A percentile compares a stretch with the other conserved stretches of the same genome.
phyloP scores from a whole-genome alignment of 2,888 invertebrate species.

The Tipula lateralis region DNA sequence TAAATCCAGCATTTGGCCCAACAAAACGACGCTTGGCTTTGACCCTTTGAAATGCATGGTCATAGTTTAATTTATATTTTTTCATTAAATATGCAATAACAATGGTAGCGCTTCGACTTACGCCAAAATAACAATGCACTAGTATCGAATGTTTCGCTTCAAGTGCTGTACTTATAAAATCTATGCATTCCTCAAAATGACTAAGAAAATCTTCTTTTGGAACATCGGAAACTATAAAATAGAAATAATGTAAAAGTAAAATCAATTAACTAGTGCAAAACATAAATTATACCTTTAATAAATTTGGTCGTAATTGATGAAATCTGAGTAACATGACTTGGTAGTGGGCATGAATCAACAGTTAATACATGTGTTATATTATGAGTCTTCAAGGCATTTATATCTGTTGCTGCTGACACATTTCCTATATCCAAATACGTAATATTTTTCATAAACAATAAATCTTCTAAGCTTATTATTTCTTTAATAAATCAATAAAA shows the following conservation, averaged over 20 bases:
- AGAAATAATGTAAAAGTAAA: slow-evolving; percentile 32
- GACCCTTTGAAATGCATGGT: slow-evolving; percentile 65
- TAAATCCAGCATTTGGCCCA: slow-evolving; percentile 76
- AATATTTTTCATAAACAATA: too few relatives aligned
- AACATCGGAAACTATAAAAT: slow-evolving; percentile 68
- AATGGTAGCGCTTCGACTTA: slow-evolving; percentile 83
- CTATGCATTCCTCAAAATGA: slow-evolving; percentile 69
- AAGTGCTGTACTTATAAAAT: slow-evolving; percentile 68
- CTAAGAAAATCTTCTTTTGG: slow-evolving; percentile 79
- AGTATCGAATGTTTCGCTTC: slow-evolving; percentile 63
- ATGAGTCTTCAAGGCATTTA: slow-evolving; percentile 59
- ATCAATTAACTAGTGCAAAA: slow-evolving; percentile 30
- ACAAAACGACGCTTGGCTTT: slow-evolving; percentile 67
- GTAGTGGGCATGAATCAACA: slow-evolving; percentile 78
- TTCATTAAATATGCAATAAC: slow-evolving; percentile 87
- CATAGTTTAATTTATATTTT: slow-evolving; percentile 66
- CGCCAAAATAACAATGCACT: slow-evolving; percentile 89
- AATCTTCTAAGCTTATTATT: background rate
- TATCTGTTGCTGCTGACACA: slow-evolving; percentile 71
- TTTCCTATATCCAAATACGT: slow-evolving; percentile 59
- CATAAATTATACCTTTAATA: slow-evolving; percentile 59
- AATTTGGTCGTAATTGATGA: slow-evolving; percentile 65
- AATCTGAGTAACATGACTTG: slow-evolving; percentile 64
- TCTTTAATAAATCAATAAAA: slow-evolving; percentile 30
- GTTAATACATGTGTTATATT: slow-evolving; percentile 75